Base-by-base conservation (phyloP, 1,140 invertebrate genomes). In the Micrasema longulum region DNA sequence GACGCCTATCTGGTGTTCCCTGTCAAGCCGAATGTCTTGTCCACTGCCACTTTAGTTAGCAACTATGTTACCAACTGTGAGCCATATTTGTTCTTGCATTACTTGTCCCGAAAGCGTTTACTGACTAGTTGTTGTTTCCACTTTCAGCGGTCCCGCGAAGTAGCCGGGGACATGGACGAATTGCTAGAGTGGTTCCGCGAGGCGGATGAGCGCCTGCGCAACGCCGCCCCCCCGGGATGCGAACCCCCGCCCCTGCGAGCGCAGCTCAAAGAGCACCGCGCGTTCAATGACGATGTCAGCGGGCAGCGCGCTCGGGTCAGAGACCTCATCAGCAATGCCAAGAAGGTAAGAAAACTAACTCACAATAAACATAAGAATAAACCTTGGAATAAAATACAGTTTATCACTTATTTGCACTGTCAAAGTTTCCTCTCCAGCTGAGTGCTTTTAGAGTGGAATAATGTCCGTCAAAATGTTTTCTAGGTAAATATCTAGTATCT, bases 151-250 rank as follows among this genome's bases (percentile, higher is more conserved):
- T 93, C 93, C 0, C 87, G 94, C 43, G 94, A 98, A 83, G 94
- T 98, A 9, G 93, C 97, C 18, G 91, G 91, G 23, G 96, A 98
- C 79, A 95, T 99, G 77, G 96, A 99, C 82, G 96, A 98, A 75
- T 84, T 98, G 1, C 83, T 97, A 0, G 97, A 98, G 77, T 99
- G 97, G 97, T 98, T 99, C 87, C 87, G 93, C 31, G 94, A 96
- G 68, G 94, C 95, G 41, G 95, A 97, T 77, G 89, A 89, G 52
- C 91, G 93, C 75, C 83, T 99, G 5, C 84, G 91, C 1, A 91
- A 93, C 69, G 94, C 95, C 0, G 97, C 97, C 77, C 94, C 92
- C 26, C 95, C 97, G 2, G 93, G 92, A 69, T 92, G 93, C 48
- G 95, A 97, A 77, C 94, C 96, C 0, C 93, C 95, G 76, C 88